Evolutionary conservation across 2,113 vertebrate species (phyloP), one percentile per base, ranked within the genome.

Genomic region (Felis chaus): DNA sequence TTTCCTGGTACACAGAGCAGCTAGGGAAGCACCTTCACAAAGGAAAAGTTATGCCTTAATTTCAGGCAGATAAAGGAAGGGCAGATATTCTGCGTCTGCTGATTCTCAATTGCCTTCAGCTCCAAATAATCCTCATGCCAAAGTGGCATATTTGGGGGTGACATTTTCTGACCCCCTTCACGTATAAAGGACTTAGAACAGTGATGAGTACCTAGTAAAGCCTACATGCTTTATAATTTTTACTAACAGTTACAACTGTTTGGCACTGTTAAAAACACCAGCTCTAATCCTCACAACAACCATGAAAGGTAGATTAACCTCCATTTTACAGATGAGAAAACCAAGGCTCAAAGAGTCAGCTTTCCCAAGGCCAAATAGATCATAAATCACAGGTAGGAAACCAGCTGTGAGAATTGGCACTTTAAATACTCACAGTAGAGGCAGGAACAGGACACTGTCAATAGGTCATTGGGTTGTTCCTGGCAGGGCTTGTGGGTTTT

Each of bases 271-370:
- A 33, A 90, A 95, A 93, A 78, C 57, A 31, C 63, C 65, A 69
- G 63, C 65, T 85, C 66, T 50, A 45, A 69, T 61, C n/a, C 66
- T 82, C 74, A 94, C 33, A 94, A 68, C 50, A 66, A 79, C 7
- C 21, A 31, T 65, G 33, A 91, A 89, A 87, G 13, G 33, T 69
- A 89, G 55, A 89, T 84, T 63, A 89, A 89, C 63, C 45, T 88
- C 82, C 63, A 79, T 84, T 61, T 94, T 53, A 94, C n/a, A 89
- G 63, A 48, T 66, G 55, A 79, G 83, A 96, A 87, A 84, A 74
- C 27, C 33, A 96, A 80, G 39, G 25, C 36, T 96, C 45, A 71
- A 50, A 41, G 68, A 88, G 57, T 74, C 74, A 27, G 31, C 57
- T 65, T 95, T 87, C 50, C 31, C 27, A 55, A 85, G 45, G 25